phyloP scores from a whole-genome alignment of 2,113 vertebrate genomes.

The Sylvia atricapilla region DNA sequence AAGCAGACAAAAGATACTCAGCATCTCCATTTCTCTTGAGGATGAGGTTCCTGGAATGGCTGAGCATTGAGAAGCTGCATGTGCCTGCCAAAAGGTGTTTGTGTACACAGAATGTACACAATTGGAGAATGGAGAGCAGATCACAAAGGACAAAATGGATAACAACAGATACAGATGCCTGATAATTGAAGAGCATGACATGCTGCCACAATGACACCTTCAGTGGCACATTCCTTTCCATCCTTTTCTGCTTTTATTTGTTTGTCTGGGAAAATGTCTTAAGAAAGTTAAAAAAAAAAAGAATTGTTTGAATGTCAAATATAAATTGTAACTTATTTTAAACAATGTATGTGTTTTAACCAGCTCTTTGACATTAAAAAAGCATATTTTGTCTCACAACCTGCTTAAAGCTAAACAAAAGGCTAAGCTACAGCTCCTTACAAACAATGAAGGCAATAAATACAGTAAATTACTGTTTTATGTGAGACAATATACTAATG shows the following conservation, averaged over 20 bases:
- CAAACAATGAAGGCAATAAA: conserved; percentile 67
- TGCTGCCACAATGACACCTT: neutral
- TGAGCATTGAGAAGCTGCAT: neutral
- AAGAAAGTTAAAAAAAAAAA: neutral
- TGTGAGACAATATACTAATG: conserved; percentile 67
- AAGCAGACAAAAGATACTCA: neutral
- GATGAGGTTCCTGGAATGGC: neutral
- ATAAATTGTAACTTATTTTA: conserved; percentile 36
- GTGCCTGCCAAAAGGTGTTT: neutral
- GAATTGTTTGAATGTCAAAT: neutral
- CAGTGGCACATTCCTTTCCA: neutral
- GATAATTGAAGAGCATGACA: neutral
- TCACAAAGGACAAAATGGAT: neutral
- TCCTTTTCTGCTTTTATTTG: neutral
- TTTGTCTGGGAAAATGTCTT: neutral
- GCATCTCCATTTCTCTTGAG: neutral
- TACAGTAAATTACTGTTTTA: conserved; percentile 67
- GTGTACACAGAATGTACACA: neutral
- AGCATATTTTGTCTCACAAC: conserved; percentile 41
- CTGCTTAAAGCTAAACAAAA: conserved; percentile 61
- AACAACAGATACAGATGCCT: neutral
- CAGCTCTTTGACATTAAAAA: conserved; percentile 31
- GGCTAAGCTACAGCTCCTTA: conserved; percentile 32
- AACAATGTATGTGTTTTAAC: conserved; percentile 25
- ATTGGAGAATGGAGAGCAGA: neutral